Conservation (phyloP, 2,888 invertebrate species). For the Xanthia togata region DNA sequence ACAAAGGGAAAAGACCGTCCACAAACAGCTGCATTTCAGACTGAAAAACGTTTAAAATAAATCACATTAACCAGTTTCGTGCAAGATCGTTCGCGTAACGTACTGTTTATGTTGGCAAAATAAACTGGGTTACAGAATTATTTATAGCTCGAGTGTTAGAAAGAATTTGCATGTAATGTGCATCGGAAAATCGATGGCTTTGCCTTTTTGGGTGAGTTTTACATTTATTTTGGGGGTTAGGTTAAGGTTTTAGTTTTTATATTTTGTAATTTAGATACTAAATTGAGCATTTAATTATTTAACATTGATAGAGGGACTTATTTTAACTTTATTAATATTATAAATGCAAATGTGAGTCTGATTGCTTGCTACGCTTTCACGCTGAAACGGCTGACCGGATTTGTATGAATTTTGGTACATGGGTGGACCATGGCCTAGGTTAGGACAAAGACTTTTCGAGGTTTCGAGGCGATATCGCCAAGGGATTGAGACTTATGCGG, state of each 20-base stretch:
- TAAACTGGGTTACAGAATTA: constrained; percentile 68
- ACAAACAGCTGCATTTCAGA: constrained; percentile 50
- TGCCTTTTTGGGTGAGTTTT: constrained; percentile 14
- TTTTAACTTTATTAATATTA: too few relatives aligned
- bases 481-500: too few relatives aligned
- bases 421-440: too few relatives aligned
- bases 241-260: not conserved
- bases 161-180: constrained; percentile 69
- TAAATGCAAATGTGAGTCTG: too few relatives aligned
- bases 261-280: not conserved
- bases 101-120: constrained; percentile 64
- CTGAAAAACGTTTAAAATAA: constrained; percentile 66
- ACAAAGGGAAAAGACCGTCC: constrained; percentile 19
- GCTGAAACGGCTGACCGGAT: too few relatives aligned
- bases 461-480: too few relatives aligned
- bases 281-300: not conserved
- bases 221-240: constrained; percentile 1
- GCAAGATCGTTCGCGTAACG: constrained; percentile 68
- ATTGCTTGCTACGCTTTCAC: too few relatives aligned
- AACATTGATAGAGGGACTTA: too few relatives aligned
- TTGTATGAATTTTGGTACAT: too few relatives aligned
- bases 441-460: too few relatives aligned
- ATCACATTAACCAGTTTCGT: constrained; percentile 68
- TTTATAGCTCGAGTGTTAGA: constrained; percentile 63
- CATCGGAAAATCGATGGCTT: constrained; percentile 54